phyloP scores from a whole-genome alignment of 2,888 invertebrate genomes.

The Synergus japonicus region DNA sequence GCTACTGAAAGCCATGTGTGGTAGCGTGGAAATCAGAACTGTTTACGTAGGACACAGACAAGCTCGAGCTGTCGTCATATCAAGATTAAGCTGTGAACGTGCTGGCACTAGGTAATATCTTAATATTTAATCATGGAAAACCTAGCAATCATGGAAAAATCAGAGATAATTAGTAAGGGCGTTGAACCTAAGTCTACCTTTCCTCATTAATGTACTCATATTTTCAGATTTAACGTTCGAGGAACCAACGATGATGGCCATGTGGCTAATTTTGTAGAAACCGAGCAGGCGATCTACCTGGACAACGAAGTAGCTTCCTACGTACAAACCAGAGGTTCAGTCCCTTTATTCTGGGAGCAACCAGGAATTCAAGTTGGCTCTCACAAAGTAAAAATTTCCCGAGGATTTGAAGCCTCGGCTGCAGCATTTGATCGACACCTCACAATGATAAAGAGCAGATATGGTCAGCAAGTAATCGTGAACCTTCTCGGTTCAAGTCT shows the following conservation, averaged over 20 bases:
- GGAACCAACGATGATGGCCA: conserved; percentile 99
- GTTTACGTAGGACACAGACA: conserved; percentile 98
- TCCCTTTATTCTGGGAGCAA: conserved; percentile 99
- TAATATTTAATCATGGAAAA: not conserved
- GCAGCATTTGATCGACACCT: conserved; percentile 96
- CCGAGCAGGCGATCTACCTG: conserved; percentile 96
- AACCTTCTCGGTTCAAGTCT: conserved; percentile 94
- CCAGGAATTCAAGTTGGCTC: conserved; percentile 99
- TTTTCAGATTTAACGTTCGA: conserved; percentile 92
- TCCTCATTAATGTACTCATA: not conserved
- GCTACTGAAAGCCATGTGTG: conserved; percentile 97
- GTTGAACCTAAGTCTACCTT: not conserved
- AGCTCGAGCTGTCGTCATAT: conserved; percentile 96
- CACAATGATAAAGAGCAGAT: conserved; percentile 89
- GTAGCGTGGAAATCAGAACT: conserved; percentile 97
- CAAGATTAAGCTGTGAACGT: conserved; percentile 97
- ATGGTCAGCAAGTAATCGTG: conserved; percentile 94
- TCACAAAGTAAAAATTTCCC: conserved; percentile 97
- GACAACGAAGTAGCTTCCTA: conserved; percentile 95
- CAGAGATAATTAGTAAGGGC: not conserved
- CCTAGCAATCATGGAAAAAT: too few relatives aligned
- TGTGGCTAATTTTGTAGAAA: conserved; percentile 99
- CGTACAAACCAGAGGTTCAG: conserved; percentile 96
- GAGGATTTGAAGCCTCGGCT: conserved; percentile 95
- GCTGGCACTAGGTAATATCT: conserved; percentile 90